These are phyloP conservation scores for Orthochromis indermauri DNA, from an alignment of 2,113 vertebrate species.

Conservation along the genomic window DNA sequence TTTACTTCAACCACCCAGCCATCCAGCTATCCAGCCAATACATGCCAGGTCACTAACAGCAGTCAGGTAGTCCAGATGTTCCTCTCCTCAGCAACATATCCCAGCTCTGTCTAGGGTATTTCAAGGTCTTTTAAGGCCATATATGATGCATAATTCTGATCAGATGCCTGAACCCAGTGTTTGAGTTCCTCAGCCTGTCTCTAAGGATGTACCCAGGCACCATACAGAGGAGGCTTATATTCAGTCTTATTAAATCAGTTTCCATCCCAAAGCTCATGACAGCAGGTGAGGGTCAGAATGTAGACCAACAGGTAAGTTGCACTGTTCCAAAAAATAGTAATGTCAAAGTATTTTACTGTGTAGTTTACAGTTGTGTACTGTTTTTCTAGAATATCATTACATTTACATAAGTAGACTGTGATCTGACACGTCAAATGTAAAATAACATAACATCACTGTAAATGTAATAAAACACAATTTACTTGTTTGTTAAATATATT, in stretches of 20 bases:
- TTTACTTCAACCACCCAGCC: not conserved
- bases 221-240: not conserved
- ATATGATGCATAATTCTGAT: not conserved
- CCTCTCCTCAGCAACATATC: not conserved
- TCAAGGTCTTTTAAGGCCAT: not conserved
- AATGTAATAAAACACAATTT: too few relatives aligned
- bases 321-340: too few relatives aligned
- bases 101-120: not conserved
- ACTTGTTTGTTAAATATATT: too few relatives aligned
- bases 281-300: not conserved
- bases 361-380: too few relatives aligned
- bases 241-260: not conserved
- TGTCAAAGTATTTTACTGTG: too few relatives aligned
- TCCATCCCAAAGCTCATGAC: not conserved
- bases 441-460: too few relatives aligned
- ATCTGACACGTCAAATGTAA: too few relatives aligned
- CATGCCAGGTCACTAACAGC: not conserved
- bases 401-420: too few relatives aligned
- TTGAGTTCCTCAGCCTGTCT: not conserved
- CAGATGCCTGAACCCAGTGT: not conserved
- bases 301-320: not conserved
- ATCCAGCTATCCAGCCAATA: not conserved
- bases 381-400: too few relatives aligned
- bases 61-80: not conserved
- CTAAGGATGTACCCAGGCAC: not conserved